Percentiles rank a stretch among this genome's conserved stretches.
Conservation (phyloP, 1,140 invertebrate species). For the Polyergus mexicanus region DNA sequence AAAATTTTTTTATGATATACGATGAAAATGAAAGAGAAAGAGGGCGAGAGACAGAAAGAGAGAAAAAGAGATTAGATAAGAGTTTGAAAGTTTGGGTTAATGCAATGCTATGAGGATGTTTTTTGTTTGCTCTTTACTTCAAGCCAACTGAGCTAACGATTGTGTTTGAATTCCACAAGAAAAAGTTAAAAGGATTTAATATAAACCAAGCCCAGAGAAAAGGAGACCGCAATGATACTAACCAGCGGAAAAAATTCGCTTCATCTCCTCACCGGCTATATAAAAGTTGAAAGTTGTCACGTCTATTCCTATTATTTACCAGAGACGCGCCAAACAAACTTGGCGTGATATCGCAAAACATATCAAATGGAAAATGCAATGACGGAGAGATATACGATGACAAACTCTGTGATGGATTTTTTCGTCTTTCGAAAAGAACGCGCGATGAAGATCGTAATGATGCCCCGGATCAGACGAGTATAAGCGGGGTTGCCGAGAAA, state of each 20-base stretch:
- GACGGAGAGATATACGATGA: constrained; percentile 29
- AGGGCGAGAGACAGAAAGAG: too few relatives aligned
- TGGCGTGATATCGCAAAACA: constrained; percentile 37
- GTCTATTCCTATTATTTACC: constrained; percentile 25
- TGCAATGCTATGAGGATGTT: not conserved
- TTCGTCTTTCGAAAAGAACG: constrained; percentile 5
- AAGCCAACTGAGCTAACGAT: not conserved
- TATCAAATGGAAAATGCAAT: constrained; percentile 37
- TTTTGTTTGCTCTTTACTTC: not conserved
- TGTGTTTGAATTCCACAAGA: not conserved
- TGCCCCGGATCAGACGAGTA: not conserved
- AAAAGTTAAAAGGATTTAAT: constrained; percentile 25
- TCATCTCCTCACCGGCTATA: not conserved
- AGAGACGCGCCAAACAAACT: constrained; percentile 35
- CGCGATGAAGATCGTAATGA: constrained; percentile 17
- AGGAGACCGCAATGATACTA: not conserved
- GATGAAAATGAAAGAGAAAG: not conserved
- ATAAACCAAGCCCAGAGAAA: too few relatives aligned
- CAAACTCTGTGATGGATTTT: constrained; percentile 36
- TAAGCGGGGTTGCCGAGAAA: not conserved
- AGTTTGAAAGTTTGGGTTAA: constrained; percentile 11
- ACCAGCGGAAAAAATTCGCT: constrained; percentile 11
- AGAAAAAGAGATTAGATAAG: not conserved
- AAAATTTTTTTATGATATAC: constrained; percentile 6
- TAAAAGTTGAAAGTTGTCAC: constrained; percentile 57